Percentiles rank a stretch among this genome's conserved stretches.
Conservation (phyloP, 2,888 invertebrate genomes). For the Agrypnus murinus region DNA sequence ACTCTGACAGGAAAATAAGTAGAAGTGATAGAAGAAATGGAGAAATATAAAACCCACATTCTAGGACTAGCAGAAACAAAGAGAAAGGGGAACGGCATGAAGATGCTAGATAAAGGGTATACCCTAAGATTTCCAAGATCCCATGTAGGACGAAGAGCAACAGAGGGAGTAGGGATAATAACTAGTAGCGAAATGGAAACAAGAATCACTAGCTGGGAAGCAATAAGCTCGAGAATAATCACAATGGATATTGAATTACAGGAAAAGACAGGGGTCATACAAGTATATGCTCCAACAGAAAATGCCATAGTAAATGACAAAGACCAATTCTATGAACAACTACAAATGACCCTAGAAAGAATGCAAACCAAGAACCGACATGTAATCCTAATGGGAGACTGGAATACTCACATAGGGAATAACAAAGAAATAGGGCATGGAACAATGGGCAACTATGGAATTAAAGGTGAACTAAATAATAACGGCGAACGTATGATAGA, state of each 20-base stretch:
- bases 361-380: not conserved
- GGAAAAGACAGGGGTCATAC: slow-evolving; percentile 5
- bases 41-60: too few species aligned
- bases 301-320: not conserved
- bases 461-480: not conserved
- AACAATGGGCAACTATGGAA: not conserved
- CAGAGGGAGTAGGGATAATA: too few species aligned
- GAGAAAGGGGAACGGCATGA: not conserved
- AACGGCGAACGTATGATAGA: not conserved
- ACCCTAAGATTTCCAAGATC: slow-evolving; percentile 15
- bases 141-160: too few species aligned
- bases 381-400: slow-evolving; percentile 4
- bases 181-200: too few species aligned
- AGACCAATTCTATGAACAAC: too few species aligned
- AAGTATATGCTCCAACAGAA: slow-evolving; percentile 15
- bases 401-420: not conserved
- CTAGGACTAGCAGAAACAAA: too few species aligned
- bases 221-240: too few species aligned
- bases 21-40: too few species aligned
- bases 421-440: not conserved
- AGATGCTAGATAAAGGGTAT: slow-evolving; percentile 7
- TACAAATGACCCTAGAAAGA: too few species aligned
- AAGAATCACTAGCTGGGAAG: too few species aligned
- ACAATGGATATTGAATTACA: too few species aligned
- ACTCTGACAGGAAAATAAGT: too few species aligned